A percentile compares a stretch with the other conserved stretches of the same genome.
These are phyloP conservation scores for Hydrozoanthus tunicans DNA, from an alignment of 64 coral and sea anemone species.

Conservation along the genomic window DNA sequence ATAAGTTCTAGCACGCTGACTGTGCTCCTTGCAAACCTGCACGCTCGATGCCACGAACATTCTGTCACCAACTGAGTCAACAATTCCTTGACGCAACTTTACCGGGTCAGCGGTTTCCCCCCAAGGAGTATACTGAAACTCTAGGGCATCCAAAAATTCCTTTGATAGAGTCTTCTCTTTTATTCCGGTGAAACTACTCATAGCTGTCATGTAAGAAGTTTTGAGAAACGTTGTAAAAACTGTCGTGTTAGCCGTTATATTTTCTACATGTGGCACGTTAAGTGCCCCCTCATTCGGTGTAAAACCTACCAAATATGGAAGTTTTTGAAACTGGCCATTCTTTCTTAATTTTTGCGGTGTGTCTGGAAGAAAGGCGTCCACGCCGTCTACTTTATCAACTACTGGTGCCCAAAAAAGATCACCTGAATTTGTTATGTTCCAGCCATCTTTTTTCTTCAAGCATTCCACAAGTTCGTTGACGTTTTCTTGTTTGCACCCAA, in stretches of 20 bases:
- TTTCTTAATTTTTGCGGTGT: not conserved
- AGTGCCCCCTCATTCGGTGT: not conserved
- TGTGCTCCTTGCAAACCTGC: not conserved
- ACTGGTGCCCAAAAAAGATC: not conserved
- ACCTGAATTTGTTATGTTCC: not conserved
- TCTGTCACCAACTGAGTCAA: not conserved
- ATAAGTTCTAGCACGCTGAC: not conserved
- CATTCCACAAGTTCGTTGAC: not conserved
- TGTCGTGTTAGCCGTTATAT: not conserved
- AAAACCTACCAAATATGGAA: not conserved
- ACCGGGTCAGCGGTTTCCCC: too few species aligned
- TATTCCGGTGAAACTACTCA: too few species aligned
- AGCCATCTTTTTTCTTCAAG: not conserved
- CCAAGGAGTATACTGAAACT: too few species aligned
- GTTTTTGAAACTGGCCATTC: not conserved
- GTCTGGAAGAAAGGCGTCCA: not conserved
- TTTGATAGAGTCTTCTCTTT: too few species aligned
- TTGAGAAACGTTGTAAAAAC: too few species aligned
- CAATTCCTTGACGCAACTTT: conserved; percentile 1
- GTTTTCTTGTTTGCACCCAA: not conserved
- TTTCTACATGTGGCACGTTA: not conserved
- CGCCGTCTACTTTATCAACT: not conserved
- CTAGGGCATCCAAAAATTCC: too few species aligned
- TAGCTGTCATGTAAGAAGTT: too few species aligned
- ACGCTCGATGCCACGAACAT: not conserved